These are phyloP conservation scores for Aspidoscelis tigris DNA, from an alignment of 2,113 vertebrate species.

Conservation along the genomic window DNA sequence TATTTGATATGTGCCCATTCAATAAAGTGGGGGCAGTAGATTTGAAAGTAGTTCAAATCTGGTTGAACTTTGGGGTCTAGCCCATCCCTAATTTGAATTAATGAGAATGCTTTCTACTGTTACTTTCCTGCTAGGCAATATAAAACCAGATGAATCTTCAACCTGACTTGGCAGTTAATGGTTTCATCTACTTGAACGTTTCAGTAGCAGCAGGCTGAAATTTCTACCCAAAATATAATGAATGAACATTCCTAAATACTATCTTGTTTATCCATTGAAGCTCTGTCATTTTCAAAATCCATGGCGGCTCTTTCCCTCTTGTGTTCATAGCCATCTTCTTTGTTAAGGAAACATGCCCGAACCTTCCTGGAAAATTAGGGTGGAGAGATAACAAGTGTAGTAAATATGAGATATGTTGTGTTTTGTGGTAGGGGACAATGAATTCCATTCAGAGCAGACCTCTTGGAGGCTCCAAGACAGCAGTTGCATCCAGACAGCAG, in stretches of 20 bases:
- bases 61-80: too few relatives aligned
- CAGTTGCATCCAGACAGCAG: too few relatives aligned
- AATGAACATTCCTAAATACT: slow-evolving; percentile 33
- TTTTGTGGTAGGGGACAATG: slow-evolving; percentile 55
- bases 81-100: too few relatives aligned
- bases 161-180: neutral
- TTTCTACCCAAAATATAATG: neutral
- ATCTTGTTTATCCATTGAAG: slow-evolving; percentile 25
- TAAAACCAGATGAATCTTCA: neutral
- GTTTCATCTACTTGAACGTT: neutral
- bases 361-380: slow-evolving; percentile 38
- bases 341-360: slow-evolving; percentile 10
- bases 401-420: slow-evolving; percentile 54
- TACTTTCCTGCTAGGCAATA: neutral
- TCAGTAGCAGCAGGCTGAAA: neutral
- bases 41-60: too few relatives aligned
- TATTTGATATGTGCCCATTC: too few relatives aligned
- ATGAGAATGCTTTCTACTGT: too few relatives aligned
- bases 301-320: slow-evolving; percentile 15
- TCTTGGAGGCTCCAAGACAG: slow-evolving; percentile 31
- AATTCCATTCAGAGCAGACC: slow-evolving; percentile 34
- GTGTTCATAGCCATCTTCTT: slow-evolving; percentile 34
- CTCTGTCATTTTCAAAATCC: slow-evolving; percentile 26
- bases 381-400: slow-evolving; percentile 43
- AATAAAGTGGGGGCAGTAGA: too few relatives aligned